Base-by-base conservation (phyloP, 2,113 vertebrate species). In the Clupea harengus region DNA sequence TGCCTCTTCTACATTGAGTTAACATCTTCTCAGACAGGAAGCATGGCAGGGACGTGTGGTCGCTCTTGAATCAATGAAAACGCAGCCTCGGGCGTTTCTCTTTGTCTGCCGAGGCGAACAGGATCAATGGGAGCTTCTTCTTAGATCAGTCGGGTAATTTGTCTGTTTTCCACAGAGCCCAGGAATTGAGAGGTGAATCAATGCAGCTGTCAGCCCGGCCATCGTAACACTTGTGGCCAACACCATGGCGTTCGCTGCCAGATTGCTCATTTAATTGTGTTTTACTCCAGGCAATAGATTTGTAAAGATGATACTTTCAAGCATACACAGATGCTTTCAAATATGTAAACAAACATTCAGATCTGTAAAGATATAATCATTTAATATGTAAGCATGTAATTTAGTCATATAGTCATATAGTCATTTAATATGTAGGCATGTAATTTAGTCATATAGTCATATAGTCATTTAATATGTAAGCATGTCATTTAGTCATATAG, bases 51-150 rank as follows among this genome's bases (percentile, higher is more conserved):
- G 18, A 60, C 18, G 22, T 22, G 18, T 60, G 18, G 2, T 22
- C 22, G 3, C 54, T 22, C 32, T 60, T 87, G n/a, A 85, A 85
- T 84, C 22, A 81, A 80, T 81, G 67, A 50, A 81, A 60, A 84
- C 47, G 6, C 45, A 8, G 4, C 49, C 50, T 44, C 47, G 46
- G 22, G 46, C 17, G 6, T 67, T 67, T 67, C 64, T 67, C n/a
- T 83, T 82, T 50, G 57, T 60, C 67, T 39, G 81, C 72, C 78
- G 72, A 22, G 60, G 46, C 46, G 54, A 13, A 81, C 52, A 45
- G 81, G 57, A 89, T 88, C 82, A 45, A 86, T 86, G 80, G 1
- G n/a, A 78, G 82, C 52, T 52, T 83, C 64, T 45, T 85, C 81
- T 85, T n/a, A 45, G 45, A 44, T 81, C 25, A 67, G n/a, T 28